Percentiles rank a stretch among this genome's conserved stretches.
phyloP scores from a whole-genome alignment of 2,113 vertebrate species.

The Oceanites oceanicus region DNA sequence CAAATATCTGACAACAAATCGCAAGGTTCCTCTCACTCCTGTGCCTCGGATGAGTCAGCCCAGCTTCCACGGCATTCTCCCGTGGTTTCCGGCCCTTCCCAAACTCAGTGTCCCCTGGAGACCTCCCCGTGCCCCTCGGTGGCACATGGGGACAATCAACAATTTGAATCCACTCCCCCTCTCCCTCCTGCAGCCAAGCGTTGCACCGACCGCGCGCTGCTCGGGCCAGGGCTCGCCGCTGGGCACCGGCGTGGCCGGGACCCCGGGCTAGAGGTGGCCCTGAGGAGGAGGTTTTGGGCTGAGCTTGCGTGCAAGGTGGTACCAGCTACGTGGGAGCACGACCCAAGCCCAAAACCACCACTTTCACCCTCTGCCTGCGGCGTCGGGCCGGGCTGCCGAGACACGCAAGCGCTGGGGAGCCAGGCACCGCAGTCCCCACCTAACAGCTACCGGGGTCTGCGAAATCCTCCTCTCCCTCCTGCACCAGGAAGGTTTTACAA shows the following conservation, averaged over 20 bases:
- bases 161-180: no score
- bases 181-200: not conserved
- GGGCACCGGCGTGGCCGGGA: accelerated
- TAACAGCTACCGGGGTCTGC: not conserved
- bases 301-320: not conserved
- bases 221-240: not conserved
- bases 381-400: not conserved
- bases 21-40: not conserved
- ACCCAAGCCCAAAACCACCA: not conserved
- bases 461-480: not conserved
- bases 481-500: not conserved
- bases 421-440: not conserved
- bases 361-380: not conserved
- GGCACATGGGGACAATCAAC: accelerated
- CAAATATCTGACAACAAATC: not conserved
- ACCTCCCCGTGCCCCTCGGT: not conserved
- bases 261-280: not conserved
- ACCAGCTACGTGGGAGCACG: accelerated
- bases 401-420: not conserved
- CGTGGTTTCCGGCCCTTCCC: not conserved
- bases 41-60: not conserved
- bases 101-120: not conserved
- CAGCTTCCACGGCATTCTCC: not conserved
- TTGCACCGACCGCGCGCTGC: accelerated
- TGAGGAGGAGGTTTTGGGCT: accelerated